These are phyloP conservation scores for Equus quagga DNA, from an alignment of 2,113 vertebrate species.

Conservation along the genomic window DNA sequence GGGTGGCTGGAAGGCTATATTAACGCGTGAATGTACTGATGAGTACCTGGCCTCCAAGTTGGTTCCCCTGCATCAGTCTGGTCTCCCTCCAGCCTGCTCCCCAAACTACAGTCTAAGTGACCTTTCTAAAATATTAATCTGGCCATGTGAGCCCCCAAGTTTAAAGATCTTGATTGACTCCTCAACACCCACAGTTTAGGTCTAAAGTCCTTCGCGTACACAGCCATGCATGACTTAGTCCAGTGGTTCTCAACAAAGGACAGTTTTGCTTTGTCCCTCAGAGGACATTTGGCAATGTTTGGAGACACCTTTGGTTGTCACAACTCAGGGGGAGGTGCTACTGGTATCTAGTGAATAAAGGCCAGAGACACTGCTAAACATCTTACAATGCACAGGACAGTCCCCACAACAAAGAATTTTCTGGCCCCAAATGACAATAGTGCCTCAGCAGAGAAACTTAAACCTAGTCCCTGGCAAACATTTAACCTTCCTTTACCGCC, in stretches of 20 bases:
- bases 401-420: not conserved
- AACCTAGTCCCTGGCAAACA: not conserved
- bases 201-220: not conserved
- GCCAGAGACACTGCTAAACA: not conserved
- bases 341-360: not conserved
- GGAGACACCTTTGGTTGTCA: not conserved
- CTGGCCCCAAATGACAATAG: not conserved
- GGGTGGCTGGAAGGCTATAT: not conserved
- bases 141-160: not conserved
- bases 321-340: not conserved
- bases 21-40: not conserved
- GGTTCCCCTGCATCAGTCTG: not conserved
- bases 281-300: not conserved
- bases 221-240: not conserved
- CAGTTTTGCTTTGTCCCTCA: not conserved
- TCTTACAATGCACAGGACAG: not conserved
- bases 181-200: not conserved
- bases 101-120: not conserved
- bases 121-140: slow-evolving; percentile 42
- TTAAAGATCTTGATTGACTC: not conserved
- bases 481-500: not conserved
- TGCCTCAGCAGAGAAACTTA: not conserved
- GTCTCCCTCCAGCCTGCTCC: not conserved
- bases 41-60: not conserved
- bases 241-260: not conserved